Evolutionary conservation across 1,140 invertebrate species (phyloP).

Genomic region (Calephelis nemesis): DNA sequence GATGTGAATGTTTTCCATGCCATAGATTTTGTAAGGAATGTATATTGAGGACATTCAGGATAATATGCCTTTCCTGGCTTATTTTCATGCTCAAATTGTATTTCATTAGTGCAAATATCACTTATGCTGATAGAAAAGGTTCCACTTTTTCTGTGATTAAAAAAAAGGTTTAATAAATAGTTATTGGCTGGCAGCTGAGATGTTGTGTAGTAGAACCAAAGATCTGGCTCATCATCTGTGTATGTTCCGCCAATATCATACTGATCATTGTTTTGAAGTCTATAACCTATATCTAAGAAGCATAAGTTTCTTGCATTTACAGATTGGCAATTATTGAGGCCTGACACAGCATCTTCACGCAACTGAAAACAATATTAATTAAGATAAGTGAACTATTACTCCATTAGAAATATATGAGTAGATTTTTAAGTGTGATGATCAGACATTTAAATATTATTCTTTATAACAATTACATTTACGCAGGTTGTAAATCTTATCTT

Average conservation of each 20-base stretch:
- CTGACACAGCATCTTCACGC: not conserved
- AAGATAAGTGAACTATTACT: not conserved
- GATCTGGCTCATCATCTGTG: constrained; percentile 3
- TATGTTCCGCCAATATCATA: constrained; percentile 10
- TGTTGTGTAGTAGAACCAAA: constrained; percentile 7
- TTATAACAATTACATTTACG: too few relatives aligned
- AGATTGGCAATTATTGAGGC: constrained; percentile 5
- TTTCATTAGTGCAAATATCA: not conserved
- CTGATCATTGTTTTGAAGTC: not conserved
- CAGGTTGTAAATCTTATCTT: too few relatives aligned
- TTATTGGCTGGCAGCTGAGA: not conserved
- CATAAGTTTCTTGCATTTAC: constrained; percentile 4
- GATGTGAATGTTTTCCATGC: constrained; percentile 7
- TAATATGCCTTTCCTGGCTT: not conserved
- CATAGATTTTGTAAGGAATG: constrained; percentile 4
- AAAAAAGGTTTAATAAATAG: constrained; percentile 8
- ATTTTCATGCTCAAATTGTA: not conserved
- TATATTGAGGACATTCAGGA: constrained; percentile 2
- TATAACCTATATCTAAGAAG: constrained; percentile 3
- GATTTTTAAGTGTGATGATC: too few relatives aligned
- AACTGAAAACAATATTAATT: not conserved
- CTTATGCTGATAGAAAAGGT: not conserved
- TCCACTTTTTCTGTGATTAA: constrained; percentile 10
- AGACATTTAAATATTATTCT: too few relatives aligned
- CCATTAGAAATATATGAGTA: too few relatives aligned